Evolutionary conservation across 2,113 vertebrate genomes (phyloP), one percentile per base, ranked within the genome.

Genomic region (Nothobranchius furzeri): DNA sequence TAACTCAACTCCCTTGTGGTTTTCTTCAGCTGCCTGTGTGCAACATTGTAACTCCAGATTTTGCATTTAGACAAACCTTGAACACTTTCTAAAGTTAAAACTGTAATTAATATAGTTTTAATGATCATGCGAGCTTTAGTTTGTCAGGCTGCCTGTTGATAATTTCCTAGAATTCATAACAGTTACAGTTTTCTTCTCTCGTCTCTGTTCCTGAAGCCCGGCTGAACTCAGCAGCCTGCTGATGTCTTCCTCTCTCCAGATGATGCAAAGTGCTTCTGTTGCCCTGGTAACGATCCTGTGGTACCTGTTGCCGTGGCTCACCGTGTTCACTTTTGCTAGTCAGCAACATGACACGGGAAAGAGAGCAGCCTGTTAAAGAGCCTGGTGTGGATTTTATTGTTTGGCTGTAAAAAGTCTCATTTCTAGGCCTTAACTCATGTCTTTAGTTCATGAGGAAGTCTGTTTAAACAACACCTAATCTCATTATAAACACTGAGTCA

Each of bases 261-360:
- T 65, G 78, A 71, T 84, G 71, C 63, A 68, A 57, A 68, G 70
- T 51, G 70, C 55, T n/a, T 15, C 46, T 25, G 83, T 88, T 83
- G 69, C 82, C 80, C 56, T 53, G 75, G 86, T 62, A 80, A 86
- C 70, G 50, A 86, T 81, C 78, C 75, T 80, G 51, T 78, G 75
- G 71, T 74, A 87, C 78, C 78, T 87, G 87, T 88, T 87, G 81
- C 74, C 61, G 46, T 80, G 83, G 73, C 55, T 75, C 73, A 50
- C 73, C 30, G 68, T 12, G 66, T 47, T 25, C 42, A 80, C 51
- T 51, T 59, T 60, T 56, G 65, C 64, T 71, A 78, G 43, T 58
- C 15, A 8, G 37, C 25, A 15, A 51, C n/a, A 48, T 54, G 80
- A 76, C 45, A 24, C 30, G 49, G 65, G 68, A 64, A 61, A 37